Evolutionary conservation across 1,140 invertebrate genomes (phyloP).

Genomic region (Drosophila biarmipes): DNA sequence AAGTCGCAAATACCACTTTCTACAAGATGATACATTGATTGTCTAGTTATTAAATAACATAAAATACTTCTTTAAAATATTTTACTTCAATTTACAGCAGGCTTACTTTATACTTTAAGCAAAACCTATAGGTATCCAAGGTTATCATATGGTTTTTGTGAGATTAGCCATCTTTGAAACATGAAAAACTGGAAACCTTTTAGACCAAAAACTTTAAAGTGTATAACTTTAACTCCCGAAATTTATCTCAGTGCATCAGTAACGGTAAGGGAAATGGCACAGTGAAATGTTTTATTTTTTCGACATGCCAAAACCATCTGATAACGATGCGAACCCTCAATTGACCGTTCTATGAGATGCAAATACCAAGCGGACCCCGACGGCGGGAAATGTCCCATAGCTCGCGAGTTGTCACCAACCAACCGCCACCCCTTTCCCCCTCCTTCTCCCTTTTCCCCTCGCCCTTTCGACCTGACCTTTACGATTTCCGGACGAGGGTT

Average conservation of each 20-base stretch:
- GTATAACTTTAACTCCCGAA: no score
- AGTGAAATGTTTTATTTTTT: slow-evolving; percentile 36
- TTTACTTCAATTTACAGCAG: no score
- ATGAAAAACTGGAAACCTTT: no score
- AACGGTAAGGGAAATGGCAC: slow-evolving; percentile 43
- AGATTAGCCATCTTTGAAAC: no score
- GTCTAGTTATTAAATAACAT: no score
- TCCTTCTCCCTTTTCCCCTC: background rate
- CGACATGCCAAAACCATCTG: slow-evolving; percentile 43
- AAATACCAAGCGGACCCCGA: slow-evolving; percentile 45
- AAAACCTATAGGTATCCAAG: no score
- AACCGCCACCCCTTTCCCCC: slow-evolving; percentile 9
- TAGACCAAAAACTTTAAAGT: no score
- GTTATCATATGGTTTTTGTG: no score
- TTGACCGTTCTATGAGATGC: slow-evolving; percentile 48
- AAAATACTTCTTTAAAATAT: no score
- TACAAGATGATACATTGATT: no score
- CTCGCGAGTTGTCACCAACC: slow-evolving; percentile 42
- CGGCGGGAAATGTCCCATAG: slow-evolving; percentile 33
- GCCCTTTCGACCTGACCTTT: slow-evolving; percentile 16
- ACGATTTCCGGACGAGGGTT: slow-evolving; percentile 38
- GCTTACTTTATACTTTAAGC: no score
- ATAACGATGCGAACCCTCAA: slow-evolving; percentile 47
- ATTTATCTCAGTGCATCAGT: background rate
- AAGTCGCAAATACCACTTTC: no score